phyloP scores from a whole-genome alignment of 2,888 invertebrate species.

The Alloplasta piceator region DNA sequence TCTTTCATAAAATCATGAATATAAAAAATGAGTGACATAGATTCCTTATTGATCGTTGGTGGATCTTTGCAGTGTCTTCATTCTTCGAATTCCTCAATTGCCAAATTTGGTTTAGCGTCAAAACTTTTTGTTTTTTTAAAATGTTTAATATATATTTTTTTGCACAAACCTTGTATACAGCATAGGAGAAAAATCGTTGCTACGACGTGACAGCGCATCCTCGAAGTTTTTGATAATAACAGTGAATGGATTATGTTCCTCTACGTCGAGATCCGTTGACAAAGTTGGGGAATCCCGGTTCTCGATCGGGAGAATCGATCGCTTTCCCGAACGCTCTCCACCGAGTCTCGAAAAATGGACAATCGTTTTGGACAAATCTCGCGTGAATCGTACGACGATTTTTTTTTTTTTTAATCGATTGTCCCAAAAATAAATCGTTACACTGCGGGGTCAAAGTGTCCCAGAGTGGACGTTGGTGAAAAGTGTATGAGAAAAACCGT shows the following conservation, averaged over 20 bases:
- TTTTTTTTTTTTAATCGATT: slow-evolving; percentile 5
- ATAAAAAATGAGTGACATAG: too few relatives aligned
- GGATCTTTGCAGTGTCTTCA: too few relatives aligned
- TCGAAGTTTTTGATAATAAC: slow-evolving; percentile 58
- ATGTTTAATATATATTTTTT: not conserved
- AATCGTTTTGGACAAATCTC: not conserved
- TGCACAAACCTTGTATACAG: slow-evolving; percentile 78
- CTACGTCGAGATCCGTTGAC: not conserved
- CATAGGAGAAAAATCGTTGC: slow-evolving; percentile 77
- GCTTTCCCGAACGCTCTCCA: not conserved
- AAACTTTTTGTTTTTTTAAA: too few relatives aligned
- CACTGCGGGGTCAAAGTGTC: too few relatives aligned
- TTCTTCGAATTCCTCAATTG: too few relatives aligned
- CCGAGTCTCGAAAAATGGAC: not conserved
- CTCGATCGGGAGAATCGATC: not conserved
- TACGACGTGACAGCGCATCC: slow-evolving; percentile 78
- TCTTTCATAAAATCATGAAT: too few relatives aligned
- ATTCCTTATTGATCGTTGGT: too few relatives aligned
- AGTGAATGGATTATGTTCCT: not conserved
- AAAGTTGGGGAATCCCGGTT: too few relatives aligned
- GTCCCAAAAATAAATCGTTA: not conserved
- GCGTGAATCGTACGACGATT: not conserved
- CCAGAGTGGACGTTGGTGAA: not conserved
- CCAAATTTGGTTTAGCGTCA: too few relatives aligned
- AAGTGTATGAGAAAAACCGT: not conserved